Base-by-base conservation (phyloP, 2,113 vertebrate genomes). In the Shinisaurus crocodilurus region DNA sequence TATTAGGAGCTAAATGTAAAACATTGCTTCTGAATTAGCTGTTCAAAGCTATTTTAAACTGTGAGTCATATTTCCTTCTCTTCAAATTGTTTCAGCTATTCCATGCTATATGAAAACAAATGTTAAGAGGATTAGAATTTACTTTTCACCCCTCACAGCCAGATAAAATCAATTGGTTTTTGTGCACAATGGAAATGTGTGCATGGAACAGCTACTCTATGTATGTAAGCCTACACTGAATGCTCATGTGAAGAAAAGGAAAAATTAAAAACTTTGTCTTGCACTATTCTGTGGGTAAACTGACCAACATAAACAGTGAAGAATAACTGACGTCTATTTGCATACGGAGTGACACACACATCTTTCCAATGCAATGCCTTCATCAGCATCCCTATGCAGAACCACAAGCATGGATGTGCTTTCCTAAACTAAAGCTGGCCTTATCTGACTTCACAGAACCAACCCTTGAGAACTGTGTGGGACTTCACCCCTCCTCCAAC, bases 21-120 rank as follows among this genome's bases (percentile, higher is more conserved):
- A 9, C 27, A 43, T 4, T 70, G 45, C 48, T 91, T 80, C 48
- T 88, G 84, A 37, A 83, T 77, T 13, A 86, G 34, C 57, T 82
- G 27, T 67, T 82, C 69, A 90, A 48, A 87, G 40, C 45, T 29
- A 43, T 37, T 63, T 32, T 87, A 8, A 69, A 9, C 34, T 80
- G 16, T 13, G 48, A 57, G 34, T 87, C 25, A 85, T 6, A 70
- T 29, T 77, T 82, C 0, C 0, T 89, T 81, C 63, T 75, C 60
- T 54, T 92, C 70, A 67, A 76, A 65, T 75, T 3, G 86, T 81
- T 87, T 85, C 82, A 74, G 5, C 16, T 57, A 43, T 76, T 75
- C n/a, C 25, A 74, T 25, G n/a, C 23, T 40, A n/a, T 37, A 74
- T 54, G n/a, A 57, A n/a, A 86, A n/a, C 32, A 74, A 57, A 70